These are phyloP conservation scores for Lochmaea capreae DNA, from an alignment of 2,888 invertebrate genomes.

Conservation along the genomic window DNA sequence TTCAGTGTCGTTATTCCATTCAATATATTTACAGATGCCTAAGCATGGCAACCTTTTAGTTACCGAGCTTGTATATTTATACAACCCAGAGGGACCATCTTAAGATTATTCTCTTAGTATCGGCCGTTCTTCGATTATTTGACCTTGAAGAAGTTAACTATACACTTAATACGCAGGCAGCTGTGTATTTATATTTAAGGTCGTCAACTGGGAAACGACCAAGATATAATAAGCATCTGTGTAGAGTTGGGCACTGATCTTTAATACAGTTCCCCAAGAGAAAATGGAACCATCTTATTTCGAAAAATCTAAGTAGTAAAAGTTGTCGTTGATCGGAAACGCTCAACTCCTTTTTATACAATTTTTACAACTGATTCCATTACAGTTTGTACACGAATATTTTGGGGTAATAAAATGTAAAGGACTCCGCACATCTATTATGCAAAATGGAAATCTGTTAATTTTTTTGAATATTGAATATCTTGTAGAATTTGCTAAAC, in stretches of 20 bases:
- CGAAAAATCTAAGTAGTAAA: too few relatives aligned
- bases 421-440: too few relatives aligned
- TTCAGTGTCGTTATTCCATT: background rate
- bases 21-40: background rate
- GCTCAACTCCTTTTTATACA: too few relatives aligned
- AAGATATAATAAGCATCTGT: background rate
- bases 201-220: conserved; percentile 18
- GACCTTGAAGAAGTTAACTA: conserved; percentile 14
- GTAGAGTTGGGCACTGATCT: conserved; percentile 4
- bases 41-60: conserved; percentile 1
- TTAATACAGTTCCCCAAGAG: background rate
- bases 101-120: background rate
- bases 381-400: too few relatives aligned
- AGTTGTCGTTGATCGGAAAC: too few relatives aligned
- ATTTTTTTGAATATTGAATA: too few relatives aligned
- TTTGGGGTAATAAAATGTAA: too few relatives aligned
- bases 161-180: conserved; percentile 1
- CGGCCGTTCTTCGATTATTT: conserved; percentile 11
- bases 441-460: too few relatives aligned
- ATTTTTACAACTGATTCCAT: too few relatives aligned
- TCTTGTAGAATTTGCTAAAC: too few relatives aligned
- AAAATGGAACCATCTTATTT: too few relatives aligned
- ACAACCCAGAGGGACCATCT: conserved; percentile 7
- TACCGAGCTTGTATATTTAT: conserved; percentile 3
- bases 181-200: conserved; percentile 19